Evolutionary conservation across 2,888 invertebrate species (phyloP).

Genomic region (Pogonocherus hispidulus): DNA sequence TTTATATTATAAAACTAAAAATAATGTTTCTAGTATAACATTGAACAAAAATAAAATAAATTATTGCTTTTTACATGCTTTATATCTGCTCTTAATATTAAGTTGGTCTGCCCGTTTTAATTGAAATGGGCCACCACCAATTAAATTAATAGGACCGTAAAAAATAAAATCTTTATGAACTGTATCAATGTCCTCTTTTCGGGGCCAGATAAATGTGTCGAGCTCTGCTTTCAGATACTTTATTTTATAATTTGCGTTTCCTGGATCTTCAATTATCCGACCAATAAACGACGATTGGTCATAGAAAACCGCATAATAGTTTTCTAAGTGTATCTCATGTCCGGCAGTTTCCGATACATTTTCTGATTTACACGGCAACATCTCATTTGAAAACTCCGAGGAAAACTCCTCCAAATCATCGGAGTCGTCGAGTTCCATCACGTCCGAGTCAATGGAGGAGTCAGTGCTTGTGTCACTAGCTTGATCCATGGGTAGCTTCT

Average conservation of each 20-base stretch:
- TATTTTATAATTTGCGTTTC: conserved; percentile 2
- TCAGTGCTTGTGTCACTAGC: neutral
- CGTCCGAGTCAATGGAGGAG: neutral
- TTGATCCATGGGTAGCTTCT: too few relatives aligned
- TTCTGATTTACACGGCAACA: neutral
- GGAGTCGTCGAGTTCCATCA: neutral
- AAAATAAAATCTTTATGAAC: conserved; percentile 17
- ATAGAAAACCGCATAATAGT: conserved; percentile 23
- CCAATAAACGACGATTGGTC: conserved; percentile 16
- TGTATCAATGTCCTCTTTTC: too few relatives aligned
- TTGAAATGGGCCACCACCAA: conserved; percentile 8
- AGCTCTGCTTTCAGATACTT: conserved; percentile 15
- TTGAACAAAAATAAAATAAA: too few relatives aligned
- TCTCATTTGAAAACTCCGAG: too few relatives aligned
- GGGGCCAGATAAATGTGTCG: conserved; percentile 8
- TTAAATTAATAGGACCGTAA: conserved; percentile 14
- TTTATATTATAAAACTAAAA: too few relatives aligned
- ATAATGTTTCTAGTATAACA: too few relatives aligned
- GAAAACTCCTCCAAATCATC: neutral
- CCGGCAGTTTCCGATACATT: neutral
- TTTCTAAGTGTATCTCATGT: neutral
- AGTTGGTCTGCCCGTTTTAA: conserved; percentile 1
- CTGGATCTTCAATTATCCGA: conserved; percentile 6
- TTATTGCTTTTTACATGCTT: conserved; percentile 1
- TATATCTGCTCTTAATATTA: conserved; percentile 3